These are phyloP conservation scores for Dolichotis patagonum DNA, from an alignment of 2,113 vertebrate species.

Conservation along the genomic window DNA sequence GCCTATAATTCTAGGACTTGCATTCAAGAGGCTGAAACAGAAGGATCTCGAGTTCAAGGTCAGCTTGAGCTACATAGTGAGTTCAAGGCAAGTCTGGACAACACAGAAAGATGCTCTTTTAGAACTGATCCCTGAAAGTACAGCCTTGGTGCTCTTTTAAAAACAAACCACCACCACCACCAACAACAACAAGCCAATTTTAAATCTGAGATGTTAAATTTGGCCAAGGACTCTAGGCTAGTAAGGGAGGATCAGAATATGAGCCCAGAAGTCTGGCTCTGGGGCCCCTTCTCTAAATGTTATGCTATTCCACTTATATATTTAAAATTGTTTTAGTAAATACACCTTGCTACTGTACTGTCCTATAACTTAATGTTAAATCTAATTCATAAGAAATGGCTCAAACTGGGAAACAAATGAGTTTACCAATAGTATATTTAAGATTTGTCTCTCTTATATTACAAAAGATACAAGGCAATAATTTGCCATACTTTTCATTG, in stretches of 20 bases:
- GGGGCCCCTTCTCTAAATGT: neutral
- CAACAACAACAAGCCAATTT: neutral
- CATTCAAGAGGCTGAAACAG: neutral
- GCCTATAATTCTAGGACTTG: neutral
- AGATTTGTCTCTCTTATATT: neutral
- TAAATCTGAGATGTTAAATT: neutral
- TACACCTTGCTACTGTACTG: neutral
- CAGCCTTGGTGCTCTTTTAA: neutral
- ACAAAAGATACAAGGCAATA: neutral
- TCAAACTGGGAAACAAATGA: slow-evolving; percentile 36
- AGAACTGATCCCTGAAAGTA: too few relatives aligned
- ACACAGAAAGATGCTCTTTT: neutral
- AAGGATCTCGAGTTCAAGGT: neutral
- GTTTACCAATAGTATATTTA: slow-evolving; percentile 8
- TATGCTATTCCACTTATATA: neutral
- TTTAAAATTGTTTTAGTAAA: neutral
- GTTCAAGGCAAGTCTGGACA: neutral
- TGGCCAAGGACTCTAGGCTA: neutral
- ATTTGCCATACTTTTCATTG: neutral
- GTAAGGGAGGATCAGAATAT: neutral
- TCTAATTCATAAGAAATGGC: slow-evolving; percentile 12
- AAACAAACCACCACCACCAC: neutral
- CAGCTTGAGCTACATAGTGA: neutral
- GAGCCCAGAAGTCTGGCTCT: neutral
- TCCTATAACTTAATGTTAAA: slow-evolving; percentile 31